These are phyloP conservation scores for Campylorhamphus procurvoides DNA, from an alignment of 2,113 vertebrate species.

Conservation along the genomic window DNA sequence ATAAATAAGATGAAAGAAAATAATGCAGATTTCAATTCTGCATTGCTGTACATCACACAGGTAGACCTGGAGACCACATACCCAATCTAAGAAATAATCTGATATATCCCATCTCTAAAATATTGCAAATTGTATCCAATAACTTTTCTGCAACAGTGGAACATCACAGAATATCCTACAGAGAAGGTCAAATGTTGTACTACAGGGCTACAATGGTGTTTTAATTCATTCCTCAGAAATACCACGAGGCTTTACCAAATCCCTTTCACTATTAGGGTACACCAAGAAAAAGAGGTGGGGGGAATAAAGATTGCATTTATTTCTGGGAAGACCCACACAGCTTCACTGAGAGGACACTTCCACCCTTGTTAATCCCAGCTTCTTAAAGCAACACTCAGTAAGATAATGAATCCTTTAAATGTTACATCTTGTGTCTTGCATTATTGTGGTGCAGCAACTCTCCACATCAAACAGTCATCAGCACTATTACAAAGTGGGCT, in stretches of 20 bases:
- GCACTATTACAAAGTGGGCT: slow-evolving; percentile 90
- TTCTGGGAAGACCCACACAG: slow-evolving; percentile 9
- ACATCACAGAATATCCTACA: neutral
- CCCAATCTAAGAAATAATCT: neutral
- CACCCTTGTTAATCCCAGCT: slow-evolving; percentile 73
- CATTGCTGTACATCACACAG: rapidly evolving
- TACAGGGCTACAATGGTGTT: neutral
- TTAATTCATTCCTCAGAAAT: neutral
- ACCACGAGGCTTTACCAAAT: neutral
- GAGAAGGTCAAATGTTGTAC: neutral
- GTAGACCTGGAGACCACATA: neutral
- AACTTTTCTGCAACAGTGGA: neutral
- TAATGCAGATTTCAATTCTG: neutral
- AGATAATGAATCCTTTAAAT: slow-evolving; percentile 95
- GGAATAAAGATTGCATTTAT: neutral
- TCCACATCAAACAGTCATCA: slow-evolving; percentile 94
- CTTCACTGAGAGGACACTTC: slow-evolving; percentile 61
- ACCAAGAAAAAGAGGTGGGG: neutral
- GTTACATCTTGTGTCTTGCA: slow-evolving; percentile 92
- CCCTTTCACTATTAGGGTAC: neutral
- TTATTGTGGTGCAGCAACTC: slow-evolving; percentile 88
- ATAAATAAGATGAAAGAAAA: neutral
- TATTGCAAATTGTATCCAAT: neutral
- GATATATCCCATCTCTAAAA: neutral
- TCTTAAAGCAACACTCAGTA: slow-evolving; percentile 86